Conservation (phyloP, 30 jellyfish, hydroid and myxozoan genomes). For the Rhopilema esculentum region DNA sequence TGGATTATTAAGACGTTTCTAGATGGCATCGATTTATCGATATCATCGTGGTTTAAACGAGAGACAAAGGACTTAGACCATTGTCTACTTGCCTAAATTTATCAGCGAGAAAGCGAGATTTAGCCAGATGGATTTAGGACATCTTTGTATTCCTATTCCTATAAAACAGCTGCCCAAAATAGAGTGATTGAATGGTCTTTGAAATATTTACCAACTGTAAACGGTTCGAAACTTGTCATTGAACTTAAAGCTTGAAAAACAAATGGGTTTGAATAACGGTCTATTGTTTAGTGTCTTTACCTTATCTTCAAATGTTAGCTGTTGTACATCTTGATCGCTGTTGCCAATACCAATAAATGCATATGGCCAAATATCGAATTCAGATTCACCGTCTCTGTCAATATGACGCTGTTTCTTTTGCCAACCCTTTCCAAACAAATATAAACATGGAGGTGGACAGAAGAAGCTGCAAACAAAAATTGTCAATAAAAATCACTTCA, state of each 20-base stretch:
- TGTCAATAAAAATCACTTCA: neutral
- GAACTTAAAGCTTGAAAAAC: too few species aligned
- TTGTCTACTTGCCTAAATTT: neutral
- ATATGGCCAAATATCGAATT: slow-evolving; percentile 85
- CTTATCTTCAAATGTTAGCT: slow-evolving; percentile 94
- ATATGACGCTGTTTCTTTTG: slow-evolving; percentile 85
- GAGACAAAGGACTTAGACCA: neutral
- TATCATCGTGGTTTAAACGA: neutral
- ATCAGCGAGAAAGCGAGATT: neutral
- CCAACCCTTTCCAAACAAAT: slow-evolving; percentile 98
- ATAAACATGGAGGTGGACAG: slow-evolving; percentile 99
- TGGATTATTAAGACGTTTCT: neutral
- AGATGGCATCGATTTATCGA: neutral
- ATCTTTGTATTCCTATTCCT: neutral
- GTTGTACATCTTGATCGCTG: slow-evolving; percentile 95
- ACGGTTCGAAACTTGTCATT: too few species aligned
- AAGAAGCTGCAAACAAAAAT: slow-evolving; percentile 71
- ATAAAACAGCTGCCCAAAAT: neutral
- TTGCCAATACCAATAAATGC: slow-evolving; percentile 94
- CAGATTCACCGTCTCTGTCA: slow-evolving; percentile 85
- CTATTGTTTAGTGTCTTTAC: too few species aligned
- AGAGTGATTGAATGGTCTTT: neutral
- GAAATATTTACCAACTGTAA: neutral
- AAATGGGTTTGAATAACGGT: too few species aligned
- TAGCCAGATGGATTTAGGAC: neutral